Evolutionary conservation across 2,113 vertebrate genomes (phyloP).

Genomic region (Pelmatolapia mariae): DNA sequence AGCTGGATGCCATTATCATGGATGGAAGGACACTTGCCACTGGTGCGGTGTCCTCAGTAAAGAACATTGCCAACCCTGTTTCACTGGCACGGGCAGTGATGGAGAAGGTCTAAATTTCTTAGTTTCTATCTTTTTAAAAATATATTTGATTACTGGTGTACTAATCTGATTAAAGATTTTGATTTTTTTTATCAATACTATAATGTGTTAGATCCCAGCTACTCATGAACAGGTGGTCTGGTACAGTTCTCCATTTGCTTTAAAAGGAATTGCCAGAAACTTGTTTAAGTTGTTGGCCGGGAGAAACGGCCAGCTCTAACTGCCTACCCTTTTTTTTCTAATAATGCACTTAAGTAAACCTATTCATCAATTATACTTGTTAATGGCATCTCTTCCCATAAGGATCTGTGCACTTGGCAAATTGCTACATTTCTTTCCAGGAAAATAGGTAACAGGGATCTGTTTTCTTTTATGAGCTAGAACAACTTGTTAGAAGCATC

Average conservation of each 20-base stretch:
- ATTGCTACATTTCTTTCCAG: background rate
- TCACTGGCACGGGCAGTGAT: conserved; percentile 66
- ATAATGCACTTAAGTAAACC: background rate
- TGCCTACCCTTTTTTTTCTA: background rate
- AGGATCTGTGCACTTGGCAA: background rate
- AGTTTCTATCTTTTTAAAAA: background rate
- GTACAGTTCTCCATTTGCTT: background rate
- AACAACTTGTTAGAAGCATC: background rate
- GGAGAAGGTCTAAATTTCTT: conserved; percentile 58
- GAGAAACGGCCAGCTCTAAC: background rate
- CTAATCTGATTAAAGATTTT: background rate
- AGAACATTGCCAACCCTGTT: conserved; percentile 73
- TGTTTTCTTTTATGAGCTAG: background rate
- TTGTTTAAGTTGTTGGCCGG: background rate
- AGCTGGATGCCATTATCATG: conserved; percentile 75
- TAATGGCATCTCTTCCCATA: background rate
- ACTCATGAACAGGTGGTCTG: background rate
- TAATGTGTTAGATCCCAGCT: background rate
- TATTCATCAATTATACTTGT: background rate
- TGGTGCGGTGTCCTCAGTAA: conserved; percentile 65
- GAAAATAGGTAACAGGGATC: background rate
- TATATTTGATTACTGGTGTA: background rate
- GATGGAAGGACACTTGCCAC: conserved; percentile 68
- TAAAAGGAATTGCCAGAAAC: background rate
- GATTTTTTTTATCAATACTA: background rate